Base-by-base conservation (phyloP, 2,113 vertebrate genomes). In the Octodon degus region DNA sequence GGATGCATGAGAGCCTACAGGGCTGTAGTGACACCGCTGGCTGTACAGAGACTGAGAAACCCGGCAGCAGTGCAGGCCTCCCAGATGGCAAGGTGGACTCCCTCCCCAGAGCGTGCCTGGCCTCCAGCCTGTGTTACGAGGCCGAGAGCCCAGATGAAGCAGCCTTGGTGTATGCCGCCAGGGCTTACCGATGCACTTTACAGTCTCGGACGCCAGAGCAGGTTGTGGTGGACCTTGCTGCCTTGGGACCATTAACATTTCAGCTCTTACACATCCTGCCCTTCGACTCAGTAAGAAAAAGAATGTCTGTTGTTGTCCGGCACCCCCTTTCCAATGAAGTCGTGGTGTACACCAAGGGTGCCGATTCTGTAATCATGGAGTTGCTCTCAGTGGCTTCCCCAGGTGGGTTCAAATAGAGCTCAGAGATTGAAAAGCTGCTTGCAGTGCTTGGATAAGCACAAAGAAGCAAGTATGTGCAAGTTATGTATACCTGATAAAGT, bases 221-320 rank as follows among this genome's bases (percentile, higher is more conserved):
- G 96, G 97, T 99, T 76, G 97, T 98, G 50, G 99, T 99, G 95
- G 98, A 99, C n/a, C 97, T 99, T 0, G 98, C 98, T 1, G 98
- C 99, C 53, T 83, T 99, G 40, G 99, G 99, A 5, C 97, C 98
- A 12, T 97, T 99, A 92, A 98, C 97, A 0, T 99, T 99, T 91
- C 98, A 98, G 43, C 98, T 99, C 62, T 97, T 99, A 5, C 99
- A 99, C 84, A 95, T 99, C 93, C 97, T 99, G 91, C 99, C 99
- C 53, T 99, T 99, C 40, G 99, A 99, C 97, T 99, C 99, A 0
- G 97, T 98, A 65, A 98, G 99, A 58, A 99, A 99, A 96, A 99
- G 99, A 90, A 99, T 99, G 99, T 99, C 99, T 0, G 99, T 99
- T 30, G 99, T 99, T 84, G 99, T 99, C 93, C 98, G 99, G 22